phyloP scores from a whole-genome alignment of 1,140 invertebrate genomes.

The Zaprionus vittiger region DNA sequence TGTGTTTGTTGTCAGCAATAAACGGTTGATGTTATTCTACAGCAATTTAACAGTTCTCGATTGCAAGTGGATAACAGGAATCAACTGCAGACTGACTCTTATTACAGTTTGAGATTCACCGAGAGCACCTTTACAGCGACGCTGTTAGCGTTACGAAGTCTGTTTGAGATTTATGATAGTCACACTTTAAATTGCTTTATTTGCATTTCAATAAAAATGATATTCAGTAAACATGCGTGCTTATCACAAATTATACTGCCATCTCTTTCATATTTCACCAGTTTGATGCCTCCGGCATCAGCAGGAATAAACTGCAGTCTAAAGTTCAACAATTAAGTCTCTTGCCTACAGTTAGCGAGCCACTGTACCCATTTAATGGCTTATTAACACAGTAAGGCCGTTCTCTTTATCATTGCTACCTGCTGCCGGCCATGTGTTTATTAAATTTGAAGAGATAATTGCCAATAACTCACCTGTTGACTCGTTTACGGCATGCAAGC shows the following conservation, averaged over 20 bases:
- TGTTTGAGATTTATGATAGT: neutral
- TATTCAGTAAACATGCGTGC: neutral
- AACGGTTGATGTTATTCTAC: neutral
- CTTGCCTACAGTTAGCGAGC: neutral
- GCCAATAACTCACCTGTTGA: constrained; percentile 32
- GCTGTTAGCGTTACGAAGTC: neutral
- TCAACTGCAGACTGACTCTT: neutral
- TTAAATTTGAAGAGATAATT: neutral
- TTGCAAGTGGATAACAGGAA: neutral
- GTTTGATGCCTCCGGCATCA: neutral
- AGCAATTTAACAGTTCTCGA: neutral
- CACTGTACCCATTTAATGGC: neutral
- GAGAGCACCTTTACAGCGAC: neutral
- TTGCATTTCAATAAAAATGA: neutral
- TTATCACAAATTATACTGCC: neutral
- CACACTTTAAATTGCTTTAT: neutral
- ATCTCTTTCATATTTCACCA: neutral
- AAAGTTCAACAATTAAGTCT: neutral
- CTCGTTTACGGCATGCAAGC: constrained; percentile 25
- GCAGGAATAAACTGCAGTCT: neutral
- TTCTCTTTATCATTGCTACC: neutral
- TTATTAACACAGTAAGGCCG: neutral
- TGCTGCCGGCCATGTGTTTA: neutral
- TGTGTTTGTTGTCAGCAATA: neutral
- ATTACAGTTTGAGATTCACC: neutral